These are phyloP conservation scores for Rhopalosiphum maidis DNA, from an alignment of 1,140 invertebrate genomes.

Conservation along the genomic window DNA sequence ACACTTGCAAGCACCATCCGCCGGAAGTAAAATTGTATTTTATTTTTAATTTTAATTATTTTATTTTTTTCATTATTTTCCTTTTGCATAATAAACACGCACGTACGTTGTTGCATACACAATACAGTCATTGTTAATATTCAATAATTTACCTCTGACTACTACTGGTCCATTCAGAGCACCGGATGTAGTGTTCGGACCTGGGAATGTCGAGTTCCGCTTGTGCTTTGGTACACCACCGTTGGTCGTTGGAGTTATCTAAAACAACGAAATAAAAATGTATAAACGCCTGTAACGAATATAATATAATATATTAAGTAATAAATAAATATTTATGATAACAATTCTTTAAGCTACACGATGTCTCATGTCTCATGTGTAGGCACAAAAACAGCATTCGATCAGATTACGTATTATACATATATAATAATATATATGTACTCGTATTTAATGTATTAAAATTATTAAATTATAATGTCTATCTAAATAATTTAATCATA, in stretches of 20 bases:
- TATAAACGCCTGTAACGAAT: background rate
- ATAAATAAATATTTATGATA: background rate
- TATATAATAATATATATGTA: background rate
- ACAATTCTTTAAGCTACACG: background rate
- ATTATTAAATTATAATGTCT: background rate
- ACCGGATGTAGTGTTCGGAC: constrained; percentile 51
- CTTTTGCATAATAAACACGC: background rate
- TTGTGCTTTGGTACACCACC: constrained; percentile 14
- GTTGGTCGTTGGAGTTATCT: constrained; percentile 42
- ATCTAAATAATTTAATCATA: background rate
- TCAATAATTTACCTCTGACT: constrained; percentile 50
- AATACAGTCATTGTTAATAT: constrained; percentile 9
- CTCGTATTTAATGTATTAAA: background rate
- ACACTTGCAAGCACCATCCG: background rate
- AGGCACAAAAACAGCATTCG: background rate
- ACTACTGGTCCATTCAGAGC: constrained; percentile 34
- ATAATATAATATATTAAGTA: background rate
- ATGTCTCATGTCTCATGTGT: background rate
- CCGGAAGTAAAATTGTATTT: constrained; percentile 35
- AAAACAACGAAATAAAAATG: constrained; percentile 5
- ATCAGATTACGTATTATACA: background rate
- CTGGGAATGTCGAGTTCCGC: constrained; percentile 54
- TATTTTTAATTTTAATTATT: background rate
- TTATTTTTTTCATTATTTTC: constrained; percentile 16
- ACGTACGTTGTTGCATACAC: background rate